These are phyloP conservation scores for Epinephelus lanceolatus DNA, from an alignment of 2,113 vertebrate species.

Conservation along the genomic window DNA sequence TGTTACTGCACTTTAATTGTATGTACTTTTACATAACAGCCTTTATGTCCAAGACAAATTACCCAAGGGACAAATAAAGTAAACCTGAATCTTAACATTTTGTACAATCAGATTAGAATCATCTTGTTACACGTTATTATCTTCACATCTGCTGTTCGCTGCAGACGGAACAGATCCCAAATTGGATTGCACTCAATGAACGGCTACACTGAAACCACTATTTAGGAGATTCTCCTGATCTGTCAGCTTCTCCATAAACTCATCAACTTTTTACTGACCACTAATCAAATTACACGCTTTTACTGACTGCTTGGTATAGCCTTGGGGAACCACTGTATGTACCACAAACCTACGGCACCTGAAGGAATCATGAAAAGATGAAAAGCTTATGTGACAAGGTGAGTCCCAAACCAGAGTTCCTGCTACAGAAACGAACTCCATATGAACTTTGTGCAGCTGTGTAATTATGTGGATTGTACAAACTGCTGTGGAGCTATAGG, in stretches of 20 bases:
- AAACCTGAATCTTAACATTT: too few relatives aligned
- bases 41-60: too few relatives aligned
- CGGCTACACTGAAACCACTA: not conserved
- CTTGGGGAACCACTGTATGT: not conserved
- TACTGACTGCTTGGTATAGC: not conserved
- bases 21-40: too few relatives aligned
- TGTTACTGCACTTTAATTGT: too few relatives aligned
- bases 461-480: not conserved
- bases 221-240: not conserved
- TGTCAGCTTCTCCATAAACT: not conserved
- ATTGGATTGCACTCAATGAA: not conserved
- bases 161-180: too few relatives aligned
- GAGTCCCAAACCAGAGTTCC: not conserved
- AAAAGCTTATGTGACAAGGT: too few relatives aligned
- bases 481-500: too few relatives aligned
- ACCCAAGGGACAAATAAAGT: too few relatives aligned
- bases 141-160: too few relatives aligned
- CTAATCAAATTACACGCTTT: not conserved
- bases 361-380: not conserved
- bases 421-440: slow-evolving; percentile 1
- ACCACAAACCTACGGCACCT: not conserved
- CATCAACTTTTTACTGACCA: slow-evolving; percentile 1
- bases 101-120: too few relatives aligned
- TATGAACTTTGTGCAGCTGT: not conserved
- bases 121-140: too few relatives aligned